Base-by-base conservation (phyloP, 2,888 invertebrate species). In the Tipula unca region DNA sequence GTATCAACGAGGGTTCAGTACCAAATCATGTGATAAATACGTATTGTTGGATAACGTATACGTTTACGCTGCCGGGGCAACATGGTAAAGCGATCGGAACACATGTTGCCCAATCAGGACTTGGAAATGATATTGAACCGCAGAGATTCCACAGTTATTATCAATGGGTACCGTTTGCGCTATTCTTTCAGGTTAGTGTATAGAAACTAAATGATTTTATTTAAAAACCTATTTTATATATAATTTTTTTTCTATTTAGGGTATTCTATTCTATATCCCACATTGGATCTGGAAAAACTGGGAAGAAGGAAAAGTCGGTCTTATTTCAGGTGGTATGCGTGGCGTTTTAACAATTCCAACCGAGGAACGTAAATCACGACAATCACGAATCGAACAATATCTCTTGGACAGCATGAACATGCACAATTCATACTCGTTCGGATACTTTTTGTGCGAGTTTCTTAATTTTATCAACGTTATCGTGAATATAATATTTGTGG, bases 241-340 rank as follows among this genome's bases (percentile, higher is more conserved):
- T n/a, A 85, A 42, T 29, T 85, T n/a, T 20, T 25, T 29, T 85
- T 32, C 86, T 14, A 1, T 87, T 87, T 92, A 97, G 95, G 97
- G 97, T 29, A 91, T 97, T 14, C 91, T 97, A 86, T 97, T 97
- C 91, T 97, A 97, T 92, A 89, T 96, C 85, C 97, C 97, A 5
- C 97, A 97, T 89, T 97, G 96, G 96, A 93, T 97, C 89, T 97
- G 97, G 97, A 97, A 97, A 91, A 96, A 96, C 90, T 95, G 96
- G 95, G 97, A 97, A 90, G 96, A 97, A 89, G 96, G 96, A 87
- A 96, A 96, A 91, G 93, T 97, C 86, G 94, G 96, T 88, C 95
- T 95, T 94, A 96, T 97, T 88, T 95, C 96, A 29, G 96, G 96
- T 86, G 97, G 97, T 5, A 93, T 97, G 92, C 93, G 97, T 87